A percentile compares a stretch with the other conserved stretches of the same genome.
Conservation (phyloP, 23 tunicate genomes). For the Ciona savignyi region DNA sequence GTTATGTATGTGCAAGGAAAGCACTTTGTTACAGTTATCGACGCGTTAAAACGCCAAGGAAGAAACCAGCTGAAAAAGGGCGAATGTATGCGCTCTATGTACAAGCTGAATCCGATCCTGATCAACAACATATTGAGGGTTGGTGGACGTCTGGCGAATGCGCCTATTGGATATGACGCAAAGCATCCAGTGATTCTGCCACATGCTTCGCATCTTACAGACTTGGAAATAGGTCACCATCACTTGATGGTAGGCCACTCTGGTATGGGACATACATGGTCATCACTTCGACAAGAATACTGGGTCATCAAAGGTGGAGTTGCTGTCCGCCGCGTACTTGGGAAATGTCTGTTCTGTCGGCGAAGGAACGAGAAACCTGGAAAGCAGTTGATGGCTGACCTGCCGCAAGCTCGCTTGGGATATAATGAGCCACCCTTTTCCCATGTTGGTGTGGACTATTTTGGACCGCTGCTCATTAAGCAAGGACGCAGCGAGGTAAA, state of each 20-base stretch:
- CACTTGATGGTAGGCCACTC: not conserved
- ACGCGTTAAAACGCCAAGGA: too few relatives aligned
- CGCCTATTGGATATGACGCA: not conserved
- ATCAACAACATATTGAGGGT: too few relatives aligned
- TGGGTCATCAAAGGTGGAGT: too few relatives aligned
- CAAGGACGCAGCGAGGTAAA: conserved; percentile 20
- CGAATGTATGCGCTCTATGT: too few relatives aligned
- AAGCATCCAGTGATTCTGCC: conserved; percentile 26
- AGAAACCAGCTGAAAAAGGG: too few relatives aligned
- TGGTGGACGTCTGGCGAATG: conserved; percentile 5
- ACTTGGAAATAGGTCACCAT: not conserved
- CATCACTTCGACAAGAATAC: conserved; percentile 2
- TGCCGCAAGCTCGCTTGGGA: conserved; percentile 4
- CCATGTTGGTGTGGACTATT: conserved; percentile 10
- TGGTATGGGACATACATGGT: too few relatives aligned
- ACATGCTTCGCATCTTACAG: conserved; percentile 6
- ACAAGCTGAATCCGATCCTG: too few relatives aligned
- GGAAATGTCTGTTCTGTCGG: conserved; percentile 13
- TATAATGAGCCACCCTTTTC: conserved; percentile 17
- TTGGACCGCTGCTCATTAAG: conserved; percentile 2
- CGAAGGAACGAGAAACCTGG: conserved; percentile 3
- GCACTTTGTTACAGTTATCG: not conserved
- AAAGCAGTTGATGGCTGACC: conserved; percentile 15
- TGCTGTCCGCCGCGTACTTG: conserved; percentile 2
- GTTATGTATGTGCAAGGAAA: not conserved